phyloP scores from a whole-genome alignment of 2,113 vertebrate species.

The Chaenocephalus aceratus region DNA sequence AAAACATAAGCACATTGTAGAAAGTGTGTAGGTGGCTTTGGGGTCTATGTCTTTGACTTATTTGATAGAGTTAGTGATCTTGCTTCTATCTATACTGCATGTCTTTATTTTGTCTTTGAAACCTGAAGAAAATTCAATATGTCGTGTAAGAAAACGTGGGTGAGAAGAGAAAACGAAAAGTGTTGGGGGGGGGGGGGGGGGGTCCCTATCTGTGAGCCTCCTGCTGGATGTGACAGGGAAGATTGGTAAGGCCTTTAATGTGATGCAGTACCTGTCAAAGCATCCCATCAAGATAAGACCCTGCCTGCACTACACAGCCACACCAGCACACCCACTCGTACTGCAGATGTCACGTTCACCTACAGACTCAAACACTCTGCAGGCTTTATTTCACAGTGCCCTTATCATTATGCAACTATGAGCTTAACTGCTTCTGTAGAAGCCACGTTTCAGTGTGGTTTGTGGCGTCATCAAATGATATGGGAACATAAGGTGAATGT shows the following conservation, averaged over 20 bases:
- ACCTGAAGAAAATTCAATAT: conserved; percentile 43
- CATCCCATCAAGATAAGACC: conserved; percentile 77
- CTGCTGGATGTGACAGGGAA: conserved; percentile 76
- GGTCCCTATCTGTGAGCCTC: conserved; percentile 56
- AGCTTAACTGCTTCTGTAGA: neutral
- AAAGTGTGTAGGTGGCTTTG: neutral
- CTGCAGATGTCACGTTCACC: conserved; percentile 41
- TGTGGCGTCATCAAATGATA: conserved; percentile 10
- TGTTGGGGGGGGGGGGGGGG: neutral
- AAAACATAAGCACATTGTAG: neutral
- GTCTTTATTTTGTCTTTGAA: conserved; percentile 57
- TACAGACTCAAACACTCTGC: conserved; percentile 2
- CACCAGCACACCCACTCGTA: conserved; percentile 2
- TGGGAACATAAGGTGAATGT: conserved; percentile 20
- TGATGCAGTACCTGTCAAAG: conserved; percentile 81
- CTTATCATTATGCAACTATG: neutral
- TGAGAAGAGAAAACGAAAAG: conserved; percentile 12
- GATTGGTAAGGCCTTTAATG: conserved; percentile 85
- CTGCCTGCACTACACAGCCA: conserved; percentile 47
- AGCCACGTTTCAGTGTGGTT: neutral
- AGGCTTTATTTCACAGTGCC: neutral
- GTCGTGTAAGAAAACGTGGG: conserved; percentile 32
- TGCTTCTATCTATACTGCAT: conserved; percentile 3
- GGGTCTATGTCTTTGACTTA: neutral
- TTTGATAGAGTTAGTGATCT: neutral